Evolutionary conservation across 2,888 invertebrate species (phyloP), one percentile per base, ranked within the genome.

Genomic region (Plagiodera versicolora): DNA sequence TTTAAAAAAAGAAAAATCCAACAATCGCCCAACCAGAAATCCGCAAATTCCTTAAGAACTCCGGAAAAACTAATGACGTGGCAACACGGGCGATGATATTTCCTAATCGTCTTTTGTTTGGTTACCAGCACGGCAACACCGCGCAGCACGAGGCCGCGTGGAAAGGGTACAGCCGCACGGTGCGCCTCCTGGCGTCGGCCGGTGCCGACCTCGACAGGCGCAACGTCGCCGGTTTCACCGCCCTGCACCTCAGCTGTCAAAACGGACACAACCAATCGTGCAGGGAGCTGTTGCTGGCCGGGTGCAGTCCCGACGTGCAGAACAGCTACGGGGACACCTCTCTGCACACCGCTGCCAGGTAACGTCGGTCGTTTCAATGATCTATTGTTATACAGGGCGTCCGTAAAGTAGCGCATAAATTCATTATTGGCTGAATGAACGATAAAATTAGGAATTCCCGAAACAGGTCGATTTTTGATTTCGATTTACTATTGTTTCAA

Each of bases 211-310:
- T 89, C 63, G 83, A 86, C 65, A 84, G 85, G 60, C 85, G 88
- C 75, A 94, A 94, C 81, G 86, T 90, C 71, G 94, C 92, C 51
- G 96, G 96, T 6, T 95, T 96, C 81, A 91, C 94, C 14, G 88
- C 97, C n/a, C 85, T 98, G 47, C 98, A 98, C 83, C 86, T 98
- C 68, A 92, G 95, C 62, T 94, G 95, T 72, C 97, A 98, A 84
- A 95, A 95, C 80, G 97, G 97, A 0, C 97, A 97, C 83, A 98
- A 97, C 82, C 96, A 97, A 83, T 91, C 93, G 69, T 92, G 94
- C 73, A 81, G 96, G 56, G 94, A 95, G 75, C 82, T 98, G 10
- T 84, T 98, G 46, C 85, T 95, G 70, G 91, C 93, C 8, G 94
- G 92, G 0, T 92, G 93, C 63, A 89, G 91, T 78, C 90, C 95